A percentile compares a stretch with the other conserved stretches of the same genome.
Evolutionary conservation across 2,797 vertebrate genomes (phyloP).

Genomic region (Mormyrops attenuatus): DNA sequence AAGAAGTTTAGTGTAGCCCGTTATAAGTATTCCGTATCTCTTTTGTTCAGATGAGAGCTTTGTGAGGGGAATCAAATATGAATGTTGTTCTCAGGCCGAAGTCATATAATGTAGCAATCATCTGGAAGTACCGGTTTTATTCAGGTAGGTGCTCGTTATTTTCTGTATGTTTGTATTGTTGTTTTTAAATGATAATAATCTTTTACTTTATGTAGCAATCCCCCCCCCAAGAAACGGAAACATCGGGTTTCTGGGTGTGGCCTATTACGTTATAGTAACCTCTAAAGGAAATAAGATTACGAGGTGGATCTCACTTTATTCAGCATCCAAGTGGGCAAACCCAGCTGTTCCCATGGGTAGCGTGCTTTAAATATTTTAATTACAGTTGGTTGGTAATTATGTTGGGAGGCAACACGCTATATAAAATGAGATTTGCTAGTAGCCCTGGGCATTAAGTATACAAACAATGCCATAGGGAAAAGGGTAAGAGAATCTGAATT

Average conservation of each 20-base stretch:
- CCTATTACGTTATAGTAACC: neutral
- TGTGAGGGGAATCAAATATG: neutral
- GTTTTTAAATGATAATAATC: neutral
- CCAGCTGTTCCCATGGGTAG: neutral
- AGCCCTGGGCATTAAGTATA: neutral
- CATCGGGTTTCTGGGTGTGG: neutral
- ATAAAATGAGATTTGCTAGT: neutral
- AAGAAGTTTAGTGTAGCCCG: neutral
- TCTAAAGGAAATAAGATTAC: neutral
- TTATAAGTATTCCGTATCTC: neutral
- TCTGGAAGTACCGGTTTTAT: neutral
- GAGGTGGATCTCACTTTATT: neutral
- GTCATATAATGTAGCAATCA: neutral
- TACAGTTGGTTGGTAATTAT: neutral
- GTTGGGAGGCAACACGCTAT: neutral
- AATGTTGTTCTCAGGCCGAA: neutral
- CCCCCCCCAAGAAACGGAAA: neutral
- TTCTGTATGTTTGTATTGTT: neutral
- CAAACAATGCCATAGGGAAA: neutral
- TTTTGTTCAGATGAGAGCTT: neutral
- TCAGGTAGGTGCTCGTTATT: neutral
- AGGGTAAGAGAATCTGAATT: neutral
- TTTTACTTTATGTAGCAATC: neutral
- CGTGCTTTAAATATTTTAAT: neutral
- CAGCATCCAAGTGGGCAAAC: neutral